Percentiles rank a stretch among this genome's conserved stretches.
Evolutionary conservation across 2,113 vertebrate species (phyloP).

Genomic region (Micromys minutus): DNA sequence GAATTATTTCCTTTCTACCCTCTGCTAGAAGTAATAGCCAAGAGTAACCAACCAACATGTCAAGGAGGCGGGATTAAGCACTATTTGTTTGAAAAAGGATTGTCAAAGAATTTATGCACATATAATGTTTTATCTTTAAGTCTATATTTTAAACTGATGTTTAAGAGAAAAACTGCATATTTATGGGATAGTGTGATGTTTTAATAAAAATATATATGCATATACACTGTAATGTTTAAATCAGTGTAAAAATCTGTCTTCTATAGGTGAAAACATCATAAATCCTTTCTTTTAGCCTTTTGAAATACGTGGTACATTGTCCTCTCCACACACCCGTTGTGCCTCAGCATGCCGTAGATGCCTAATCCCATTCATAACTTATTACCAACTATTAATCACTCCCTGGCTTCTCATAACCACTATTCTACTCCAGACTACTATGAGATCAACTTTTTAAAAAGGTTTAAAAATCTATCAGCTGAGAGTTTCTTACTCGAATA

Average conservation of each 20-base stretch:
- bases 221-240: background rate
- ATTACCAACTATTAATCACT: background rate
- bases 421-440: background rate
- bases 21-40: background rate
- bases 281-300: background rate
- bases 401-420: background rate
- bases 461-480: background rate
- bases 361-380: too few species aligned
- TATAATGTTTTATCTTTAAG: background rate
- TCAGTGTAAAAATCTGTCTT: background rate
- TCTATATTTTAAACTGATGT: background rate
- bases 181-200: too few species aligned
- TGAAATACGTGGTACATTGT: background rate
- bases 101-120: background rate
- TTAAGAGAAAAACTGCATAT: too few species aligned
- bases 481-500: background rate
- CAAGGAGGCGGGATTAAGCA: background rate
- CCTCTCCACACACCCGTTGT: rapidly evolving
- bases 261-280: background rate
- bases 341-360: background rate
- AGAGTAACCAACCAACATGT: background rate
- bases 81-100: background rate
- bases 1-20: background rate
- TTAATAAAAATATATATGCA: too few species aligned
- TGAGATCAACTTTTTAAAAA: background rate